Conservation (phyloP, 2,113 vertebrate species). For the Eulemur rufifrons region DNA sequence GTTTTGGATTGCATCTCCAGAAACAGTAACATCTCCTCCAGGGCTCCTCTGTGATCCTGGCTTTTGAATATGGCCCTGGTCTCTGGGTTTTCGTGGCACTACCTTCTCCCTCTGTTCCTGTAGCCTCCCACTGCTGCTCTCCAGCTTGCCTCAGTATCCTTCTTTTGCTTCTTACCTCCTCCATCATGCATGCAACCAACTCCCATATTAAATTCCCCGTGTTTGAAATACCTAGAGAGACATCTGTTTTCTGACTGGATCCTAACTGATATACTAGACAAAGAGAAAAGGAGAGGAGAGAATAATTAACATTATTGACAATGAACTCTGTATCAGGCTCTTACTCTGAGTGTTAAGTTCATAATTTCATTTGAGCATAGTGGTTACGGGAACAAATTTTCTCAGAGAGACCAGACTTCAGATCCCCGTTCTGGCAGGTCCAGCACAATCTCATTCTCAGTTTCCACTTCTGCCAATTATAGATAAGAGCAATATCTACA, state of each 20-base stretch:
- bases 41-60: too few species aligned
- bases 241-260: background rate
- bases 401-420: background rate
- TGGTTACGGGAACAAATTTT: background rate
- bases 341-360: background rate
- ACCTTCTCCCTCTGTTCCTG: background rate
- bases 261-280: background rate
- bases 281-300: background rate
- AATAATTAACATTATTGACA: background rate
- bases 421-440: background rate
- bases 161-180: background rate
- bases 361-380: background rate
- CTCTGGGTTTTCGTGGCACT: background rate
- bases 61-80: background rate
- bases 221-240: background rate
- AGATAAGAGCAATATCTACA: background rate
- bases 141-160: background rate
- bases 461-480: background rate
- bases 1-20: background rate
- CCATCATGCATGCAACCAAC: background rate
- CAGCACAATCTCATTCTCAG: background rate
- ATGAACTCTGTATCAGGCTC: background rate
- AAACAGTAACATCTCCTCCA: background rate
- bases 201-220: background rate
- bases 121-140: background rate